Conservation (phyloP, 2,888 invertebrate genomes). For the Cremastinae sp. region DNA sequence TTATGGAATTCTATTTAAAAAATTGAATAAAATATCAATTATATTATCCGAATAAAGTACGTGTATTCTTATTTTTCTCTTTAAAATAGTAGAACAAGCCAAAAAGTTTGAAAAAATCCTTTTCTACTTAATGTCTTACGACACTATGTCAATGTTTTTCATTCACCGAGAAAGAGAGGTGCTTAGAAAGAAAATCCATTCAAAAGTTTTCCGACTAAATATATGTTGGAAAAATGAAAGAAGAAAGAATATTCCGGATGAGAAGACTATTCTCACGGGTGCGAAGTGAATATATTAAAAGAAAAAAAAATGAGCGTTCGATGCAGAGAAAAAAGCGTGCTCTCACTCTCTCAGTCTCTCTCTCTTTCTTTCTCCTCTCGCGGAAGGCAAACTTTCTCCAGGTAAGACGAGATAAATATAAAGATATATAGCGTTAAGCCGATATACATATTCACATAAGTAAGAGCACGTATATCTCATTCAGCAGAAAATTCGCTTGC, state of each 20-base stretch:
- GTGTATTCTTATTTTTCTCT: no score
- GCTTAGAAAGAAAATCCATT: slow-evolving; percentile 6
- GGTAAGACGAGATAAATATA: slow-evolving; percentile 27
- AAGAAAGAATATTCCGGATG: neutral
- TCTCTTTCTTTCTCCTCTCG: slow-evolving; percentile 8
- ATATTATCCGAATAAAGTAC: no score
- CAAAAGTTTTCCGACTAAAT: no score
- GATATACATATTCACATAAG: neutral
- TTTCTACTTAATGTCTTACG: no score
- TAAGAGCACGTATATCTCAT: slow-evolving; percentile 34
- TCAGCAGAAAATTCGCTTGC: slow-evolving; percentile 29
- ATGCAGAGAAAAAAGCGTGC: slow-evolving; percentile 28
- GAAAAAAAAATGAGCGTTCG: slow-evolving; percentile 13
- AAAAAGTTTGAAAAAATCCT: no score
- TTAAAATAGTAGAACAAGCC: no score
- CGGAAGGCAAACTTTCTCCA: slow-evolving; percentile 48
- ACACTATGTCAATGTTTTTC: no score
- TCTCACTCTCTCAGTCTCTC: neutral
- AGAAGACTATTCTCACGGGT: slow-evolving; percentile 27
- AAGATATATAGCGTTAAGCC: neutral
- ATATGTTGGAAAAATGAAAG: neutral
- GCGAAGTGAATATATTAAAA: slow-evolving; percentile 39
- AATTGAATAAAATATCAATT: no score
- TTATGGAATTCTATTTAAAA: no score
- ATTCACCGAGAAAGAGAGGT: neutral